Conservation (phyloP, 92 coral and sea anemone genomes). For the Epizoanthus illoricatus region DNA sequence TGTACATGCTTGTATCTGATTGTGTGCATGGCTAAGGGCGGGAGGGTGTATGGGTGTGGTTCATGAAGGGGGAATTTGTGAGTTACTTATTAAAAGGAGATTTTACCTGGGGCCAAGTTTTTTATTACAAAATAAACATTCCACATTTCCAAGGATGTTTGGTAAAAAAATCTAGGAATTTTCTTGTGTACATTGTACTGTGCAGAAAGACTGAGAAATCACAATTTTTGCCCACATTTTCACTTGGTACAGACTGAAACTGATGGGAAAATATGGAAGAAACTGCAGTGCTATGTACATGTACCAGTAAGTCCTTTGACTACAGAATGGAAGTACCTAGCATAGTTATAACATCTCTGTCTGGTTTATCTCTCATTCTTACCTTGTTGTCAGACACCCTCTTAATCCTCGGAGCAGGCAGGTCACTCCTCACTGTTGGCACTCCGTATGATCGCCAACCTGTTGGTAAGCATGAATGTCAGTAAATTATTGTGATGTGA, state of each 20-base stretch:
- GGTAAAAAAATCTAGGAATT: not conserved
- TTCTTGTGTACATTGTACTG: not conserved
- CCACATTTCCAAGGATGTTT: not conserved
- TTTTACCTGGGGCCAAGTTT: not conserved
- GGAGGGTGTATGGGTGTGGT: not conserved
- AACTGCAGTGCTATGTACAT: too few species aligned
- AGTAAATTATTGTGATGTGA: not conserved
- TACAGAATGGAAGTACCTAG: not conserved
- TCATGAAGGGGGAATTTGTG: not conserved
- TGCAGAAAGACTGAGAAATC: not conserved
- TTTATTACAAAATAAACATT: not conserved
- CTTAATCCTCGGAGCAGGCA: constrained; percentile 89
- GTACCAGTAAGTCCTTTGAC: too few species aligned
- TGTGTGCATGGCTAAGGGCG: too few species aligned
- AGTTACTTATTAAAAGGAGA: not conserved
- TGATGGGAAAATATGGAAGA: too few species aligned
- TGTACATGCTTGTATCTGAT: too few species aligned
- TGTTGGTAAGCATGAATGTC: not conserved
- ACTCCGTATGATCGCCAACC: constrained; percentile 96
- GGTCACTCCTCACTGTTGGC: constrained; percentile 93
- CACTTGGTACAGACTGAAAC: too few species aligned
- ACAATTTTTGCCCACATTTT: too few species aligned
- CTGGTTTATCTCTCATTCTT: constrained; percentile 24
- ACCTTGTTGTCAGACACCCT: constrained; percentile 92
- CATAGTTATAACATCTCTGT: not conserved